Evolutionary conservation across 2,888 invertebrate species (phyloP).

Genomic region (Pyrrhia umbra): DNA sequence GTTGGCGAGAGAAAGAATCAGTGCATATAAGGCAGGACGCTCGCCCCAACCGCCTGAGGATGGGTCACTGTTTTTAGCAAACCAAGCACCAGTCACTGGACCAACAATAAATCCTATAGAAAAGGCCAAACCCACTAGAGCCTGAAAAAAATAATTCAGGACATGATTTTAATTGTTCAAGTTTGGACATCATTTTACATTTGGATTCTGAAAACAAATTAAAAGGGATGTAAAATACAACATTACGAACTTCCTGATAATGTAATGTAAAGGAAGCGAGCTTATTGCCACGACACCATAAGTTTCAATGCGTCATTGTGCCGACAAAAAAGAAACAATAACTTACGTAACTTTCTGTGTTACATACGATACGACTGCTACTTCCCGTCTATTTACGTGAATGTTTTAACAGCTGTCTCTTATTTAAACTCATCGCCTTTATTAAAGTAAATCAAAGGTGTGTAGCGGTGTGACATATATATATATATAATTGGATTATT

Average conservation of each 20-base stretch:
- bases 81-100: conserved; percentile 97
- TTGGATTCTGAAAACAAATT: too few species aligned
- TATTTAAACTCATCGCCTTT: neutral
- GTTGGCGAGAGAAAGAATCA: conserved; percentile 94
- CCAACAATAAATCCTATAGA: conserved; percentile 99
- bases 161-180: too few species aligned
- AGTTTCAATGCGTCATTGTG: neutral
- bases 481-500: neutral
- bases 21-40: conserved; percentile 94
- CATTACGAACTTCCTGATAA: too few species aligned
- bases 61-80: conserved; percentile 92
- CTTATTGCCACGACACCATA: too few species aligned
- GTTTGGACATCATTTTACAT: too few species aligned
- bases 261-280: too few species aligned
- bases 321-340: neutral
- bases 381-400: neutral
- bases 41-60: conserved; percentile 93
- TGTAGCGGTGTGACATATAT: too few species aligned
- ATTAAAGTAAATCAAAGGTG: neutral
- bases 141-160: conserved; percentile 89
- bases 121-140: conserved; percentile 99
- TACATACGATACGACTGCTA: neutral
- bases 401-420: conserved; percentile 11
- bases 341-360: conserved; percentile 11
- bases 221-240: too few species aligned